Evolutionary conservation across 2,888 invertebrate species (phyloP).

Genomic region (Caradrina clavipalpis): DNA sequence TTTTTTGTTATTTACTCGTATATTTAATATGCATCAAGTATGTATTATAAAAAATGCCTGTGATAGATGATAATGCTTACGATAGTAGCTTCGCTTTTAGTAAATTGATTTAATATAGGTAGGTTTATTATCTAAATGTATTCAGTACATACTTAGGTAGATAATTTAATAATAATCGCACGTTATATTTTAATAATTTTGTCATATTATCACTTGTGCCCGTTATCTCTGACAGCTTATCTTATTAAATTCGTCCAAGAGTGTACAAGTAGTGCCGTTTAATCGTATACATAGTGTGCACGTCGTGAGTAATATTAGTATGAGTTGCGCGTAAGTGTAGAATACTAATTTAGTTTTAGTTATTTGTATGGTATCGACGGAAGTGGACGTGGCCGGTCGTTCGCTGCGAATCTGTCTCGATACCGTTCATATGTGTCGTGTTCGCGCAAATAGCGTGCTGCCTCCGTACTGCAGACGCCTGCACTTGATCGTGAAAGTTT

Average conservation of each 20-base stretch:
- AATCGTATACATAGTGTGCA: constrained; percentile 46
- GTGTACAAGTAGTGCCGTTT: constrained; percentile 43
- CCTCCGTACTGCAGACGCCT: constrained; percentile 78
- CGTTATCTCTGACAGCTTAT: constrained; percentile 60
- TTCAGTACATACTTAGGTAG: constrained; percentile 29
- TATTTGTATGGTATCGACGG: constrained; percentile 81
- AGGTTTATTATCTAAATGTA: constrained; percentile 34
- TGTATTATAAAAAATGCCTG: background rate
- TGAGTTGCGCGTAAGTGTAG: constrained; percentile 58
- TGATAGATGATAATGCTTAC: constrained; percentile 16
- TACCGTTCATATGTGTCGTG: constrained; percentile 74
- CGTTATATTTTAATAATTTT: constrained; percentile 40
- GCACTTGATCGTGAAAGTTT: constrained; percentile 90
- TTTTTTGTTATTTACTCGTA: background rate
- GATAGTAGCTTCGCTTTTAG: constrained; percentile 51
- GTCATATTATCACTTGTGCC: constrained; percentile 60
- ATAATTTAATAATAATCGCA: constrained; percentile 46
- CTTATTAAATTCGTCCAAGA: constrained; percentile 42
- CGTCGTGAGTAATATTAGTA: constrained; percentile 52
- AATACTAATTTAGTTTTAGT: constrained; percentile 75
- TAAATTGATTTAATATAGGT: constrained; percentile 12
- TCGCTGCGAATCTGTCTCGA: constrained; percentile 68
- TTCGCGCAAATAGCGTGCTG: constrained; percentile 80
- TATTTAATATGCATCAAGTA: background rate
- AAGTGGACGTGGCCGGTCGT: constrained; percentile 79